Evolutionary conservation across 2,888 invertebrate species (phyloP), one percentile per base, ranked within the genome.

Genomic region (Plebejus melissa): DNA sequence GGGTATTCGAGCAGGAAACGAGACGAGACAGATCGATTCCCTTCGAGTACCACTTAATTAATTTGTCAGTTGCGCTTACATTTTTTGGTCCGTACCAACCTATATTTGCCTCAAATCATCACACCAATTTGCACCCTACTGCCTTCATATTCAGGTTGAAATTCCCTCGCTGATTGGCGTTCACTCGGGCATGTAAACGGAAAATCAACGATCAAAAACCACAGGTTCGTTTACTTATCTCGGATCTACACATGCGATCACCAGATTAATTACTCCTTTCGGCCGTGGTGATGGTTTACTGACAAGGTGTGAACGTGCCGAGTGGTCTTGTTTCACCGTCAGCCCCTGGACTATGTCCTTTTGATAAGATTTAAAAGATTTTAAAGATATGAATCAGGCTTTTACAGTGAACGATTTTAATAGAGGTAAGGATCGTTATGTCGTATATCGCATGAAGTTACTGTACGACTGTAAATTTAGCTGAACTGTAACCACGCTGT

Each of bases 191-290:
- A 80, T 83, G 80, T 81, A 79, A 80, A 82, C 81, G 81, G 83
- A 84, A 83, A 82, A 82, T 82, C 82, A 84, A 83, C 80, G 82
- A 81, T 81, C 80, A 81, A 83, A 83, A 83, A 82, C 83, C 85
- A 85, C 85, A 86, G 83, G 78, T 76, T 78, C 78, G 79, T 78
- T 81, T 80, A 86, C 86, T 87, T 88, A 90, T 88, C 87, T 87
- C 81, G 80, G 81, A 89, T 90, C 88, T 87, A 83, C 85, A 87
- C 86, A 81, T 82, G 82, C 83, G 87, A 90, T 91, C 90, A 88
- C 86, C 88, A 90, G 90, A 88, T 90, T 90, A 91, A 91, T 90
- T 85, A 84, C 83, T 86, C 84, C 83, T 87, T 87, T 83, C 82
- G 80, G 81, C 78, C 77, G 78, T 74, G 77, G 79, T 79, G 79